Base-by-base conservation (phyloP, 2,113 vertebrate species). In the Cranoglanis bouderius region DNA sequence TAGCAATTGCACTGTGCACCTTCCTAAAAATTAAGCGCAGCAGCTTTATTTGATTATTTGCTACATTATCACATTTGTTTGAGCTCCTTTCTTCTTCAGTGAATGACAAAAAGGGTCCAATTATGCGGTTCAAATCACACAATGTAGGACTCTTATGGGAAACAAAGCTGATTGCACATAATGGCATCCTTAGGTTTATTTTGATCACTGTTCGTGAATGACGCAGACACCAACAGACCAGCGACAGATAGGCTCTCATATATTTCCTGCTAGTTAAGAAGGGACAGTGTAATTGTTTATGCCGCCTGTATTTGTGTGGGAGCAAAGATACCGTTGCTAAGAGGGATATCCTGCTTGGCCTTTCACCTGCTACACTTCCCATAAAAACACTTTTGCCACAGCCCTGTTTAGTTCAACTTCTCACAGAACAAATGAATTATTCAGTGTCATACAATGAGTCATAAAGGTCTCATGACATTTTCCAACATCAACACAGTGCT, bases 301-400 rank as follows among this genome's bases (percentile, higher is more conserved):
- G 74, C 65, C 12, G 61, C 55, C 70, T 85, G 70, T 85, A 89
- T 89, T 88, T 90, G 89, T 90, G 74, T 90, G 72, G 32, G 85
- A 89, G 35, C 85, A 61, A 65, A 72, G 80, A 82, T 82, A 82
- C 72, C 21, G 86, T 80, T 84, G 85, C 85, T 90, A 85, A 85
- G 89, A 61, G n/a, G 81, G 81, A 83, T 61, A 83, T 90, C 86
- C 89, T 90, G 89, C 72, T 46, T 32, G 57, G 84, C 74, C 75
- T 85, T 88, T 89, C 29, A 87, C 85, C 65, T n/a, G 38, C 72
- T 70, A 82, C 88, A 87, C 78, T 83, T 89, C 67, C 88, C n/a
- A n/a, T 40, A 75, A 84, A 84, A 88, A 75, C 80, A 88, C 81
- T 74, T 88, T 35, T 53, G 55, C 75, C 29, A 13, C 63, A 86